Conservation (phyloP, 2,797 vertebrate genomes). For the Sebastes melanostomus region DNA sequence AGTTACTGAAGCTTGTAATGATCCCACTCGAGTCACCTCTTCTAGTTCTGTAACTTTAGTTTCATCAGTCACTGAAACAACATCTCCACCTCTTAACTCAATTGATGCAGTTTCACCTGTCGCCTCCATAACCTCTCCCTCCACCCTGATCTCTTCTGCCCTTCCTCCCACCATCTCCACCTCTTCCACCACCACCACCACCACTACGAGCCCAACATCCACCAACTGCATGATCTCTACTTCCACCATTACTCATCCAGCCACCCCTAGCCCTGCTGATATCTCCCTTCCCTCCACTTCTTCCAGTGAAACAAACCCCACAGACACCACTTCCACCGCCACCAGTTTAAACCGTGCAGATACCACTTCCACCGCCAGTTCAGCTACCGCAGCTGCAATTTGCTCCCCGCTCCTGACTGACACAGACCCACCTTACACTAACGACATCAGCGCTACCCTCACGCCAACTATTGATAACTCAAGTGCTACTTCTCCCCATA, state of each 20-base stretch:
- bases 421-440: conserved; percentile 30
- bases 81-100: conserved; percentile 14
- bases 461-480: conserved; percentile 37
- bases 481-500: conserved; percentile 42
- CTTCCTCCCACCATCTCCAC: conserved; percentile 9
- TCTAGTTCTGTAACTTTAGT: conserved; percentile 19
- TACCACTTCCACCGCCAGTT: conserved; percentile 46
- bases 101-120: conserved; percentile 30
- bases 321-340: conserved; percentile 53
- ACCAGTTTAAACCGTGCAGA: conserved; percentile 49
- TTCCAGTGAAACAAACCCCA: conserved; percentile 54
- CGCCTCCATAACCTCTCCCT: conserved; percentile 13
- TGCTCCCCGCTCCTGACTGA: conserved; percentile 41
- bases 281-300: conserved; percentile 45
- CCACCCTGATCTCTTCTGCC: conserved; percentile 12
- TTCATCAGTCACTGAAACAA: conserved; percentile 28
- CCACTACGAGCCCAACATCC: conserved; percentile 29
- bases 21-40: conserved; percentile 7
- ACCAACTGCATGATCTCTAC: conserved; percentile 21
- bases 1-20: background rate
- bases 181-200: conserved; percentile 7
- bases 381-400: conserved; percentile 37
- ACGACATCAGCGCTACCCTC: conserved; percentile 12
- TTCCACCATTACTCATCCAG: conserved; percentile 12
- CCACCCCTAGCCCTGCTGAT: background rate